Conservation (phyloP, 2,888 invertebrate genomes). For the Drosophila phalerata region DNA sequence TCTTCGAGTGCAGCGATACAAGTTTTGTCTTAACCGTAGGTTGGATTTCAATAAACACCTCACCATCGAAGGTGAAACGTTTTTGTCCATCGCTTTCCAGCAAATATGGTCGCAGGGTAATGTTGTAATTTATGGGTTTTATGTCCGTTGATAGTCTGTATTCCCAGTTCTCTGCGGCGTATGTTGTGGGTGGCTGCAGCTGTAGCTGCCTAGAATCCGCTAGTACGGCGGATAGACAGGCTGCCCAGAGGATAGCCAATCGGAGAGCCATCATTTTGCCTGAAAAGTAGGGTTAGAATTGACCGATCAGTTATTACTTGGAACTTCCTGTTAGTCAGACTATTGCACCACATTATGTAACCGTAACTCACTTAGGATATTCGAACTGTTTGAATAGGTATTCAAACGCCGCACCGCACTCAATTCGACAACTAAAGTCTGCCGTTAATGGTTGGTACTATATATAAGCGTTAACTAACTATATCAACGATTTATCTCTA, state of each 20-base stretch:
- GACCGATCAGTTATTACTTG: slow-evolving; percentile 3
- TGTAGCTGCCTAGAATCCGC: slow-evolving; percentile 46
- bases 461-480: slow-evolving; percentile 52
- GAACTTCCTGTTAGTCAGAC: background rate
- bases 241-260: slow-evolving; percentile 55
- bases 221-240: slow-evolving; percentile 56
- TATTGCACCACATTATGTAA: slow-evolving; percentile 37
- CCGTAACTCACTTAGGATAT: slow-evolving; percentile 42
- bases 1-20: slow-evolving; percentile 87
- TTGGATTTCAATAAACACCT: slow-evolving; percentile 86
- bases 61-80: slow-evolving; percentile 83
- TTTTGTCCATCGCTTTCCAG: slow-evolving; percentile 72
- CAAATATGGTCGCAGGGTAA: slow-evolving; percentile 87
- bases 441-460: slow-evolving; percentile 31
- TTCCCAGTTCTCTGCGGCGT: slow-evolving; percentile 47
- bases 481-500: slow-evolving; percentile 60
- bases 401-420: slow-evolving; percentile 27
- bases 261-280: slow-evolving; percentile 56
- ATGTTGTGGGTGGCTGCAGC: slow-evolving; percentile 32
- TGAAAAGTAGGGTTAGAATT: slow-evolving; percentile 25
- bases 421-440: slow-evolving; percentile 57
- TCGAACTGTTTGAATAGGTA: slow-evolving; percentile 12
- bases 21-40: slow-evolving; percentile 83
- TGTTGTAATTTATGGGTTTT: slow-evolving; percentile 86
- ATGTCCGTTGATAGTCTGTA: slow-evolving; percentile 83